Evolutionary conservation across 2,113 vertebrate species (phyloP), one percentile per base, ranked within the genome.

Genomic region (Pluvialis apricaria): DNA sequence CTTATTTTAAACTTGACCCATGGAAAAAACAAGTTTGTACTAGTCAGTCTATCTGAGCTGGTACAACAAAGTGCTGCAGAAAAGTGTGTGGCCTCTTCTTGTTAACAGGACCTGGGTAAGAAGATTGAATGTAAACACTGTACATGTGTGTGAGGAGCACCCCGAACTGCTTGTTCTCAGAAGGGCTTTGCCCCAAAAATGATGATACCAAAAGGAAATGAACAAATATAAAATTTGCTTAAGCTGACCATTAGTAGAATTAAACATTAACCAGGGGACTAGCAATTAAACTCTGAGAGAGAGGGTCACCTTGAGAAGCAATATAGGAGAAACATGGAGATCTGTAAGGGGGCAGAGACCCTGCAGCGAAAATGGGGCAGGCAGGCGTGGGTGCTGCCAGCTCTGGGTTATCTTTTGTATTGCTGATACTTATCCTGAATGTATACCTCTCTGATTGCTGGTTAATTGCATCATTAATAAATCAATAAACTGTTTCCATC

Each of bases 321-420:
- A 10, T 28, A 11, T 4, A 36, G 11, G 28, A 86, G 34, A 47
- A 65, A 10, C 11, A 15, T 2, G 21, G 72, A 32, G 32, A 19
- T 58, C 15, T 70, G 9, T 34, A 61, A 58, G 0, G 14, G 2
- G 5, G 2, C 5, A 77, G 52, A 86, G n/a, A 42, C 6, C 8
- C 25, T 0, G 3, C 7, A 5, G 31, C 10, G 4, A 3, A 36
- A n/a, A 29, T 0, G 3, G 36, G 6, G 18, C 9, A 38, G 36
- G 36, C 17, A n/a, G 26, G 20, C 1, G 19, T 10, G 16, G 18
- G 31, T n/a, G 13, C 19, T 71, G 31, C 22, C 9, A 1, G 6
- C 0, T 3, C 66, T 19, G 1, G 19, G 4, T 57, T 25, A 11
- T 38, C 36, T 64, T 51, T n/a, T n/a, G 4, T 45, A 5, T 58